phyloP scores from a whole-genome alignment of 2,113 vertebrate species.

The Gymnogyps californianus region DNA sequence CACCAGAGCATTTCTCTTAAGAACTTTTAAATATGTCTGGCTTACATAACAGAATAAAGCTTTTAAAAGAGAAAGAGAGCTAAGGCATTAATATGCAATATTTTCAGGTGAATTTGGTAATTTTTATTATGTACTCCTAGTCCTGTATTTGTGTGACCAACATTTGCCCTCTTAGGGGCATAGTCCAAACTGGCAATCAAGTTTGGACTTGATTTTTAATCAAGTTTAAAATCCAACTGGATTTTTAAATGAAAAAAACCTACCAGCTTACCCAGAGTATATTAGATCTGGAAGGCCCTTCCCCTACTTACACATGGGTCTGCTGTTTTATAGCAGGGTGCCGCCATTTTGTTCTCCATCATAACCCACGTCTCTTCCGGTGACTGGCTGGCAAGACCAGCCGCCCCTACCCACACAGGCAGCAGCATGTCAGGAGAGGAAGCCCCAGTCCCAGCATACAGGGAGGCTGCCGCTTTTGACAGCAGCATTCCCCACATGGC shows the following conservation, averaged over 20 bases:
- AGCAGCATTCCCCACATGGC: rapidly evolving
- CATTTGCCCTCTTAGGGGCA: background rate
- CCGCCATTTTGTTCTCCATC: background rate
- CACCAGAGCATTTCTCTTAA: background rate
- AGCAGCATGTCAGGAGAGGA: background rate
- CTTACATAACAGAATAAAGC: background rate
- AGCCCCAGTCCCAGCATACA: background rate
- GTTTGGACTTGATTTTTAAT: no score
- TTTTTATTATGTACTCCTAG: background rate
- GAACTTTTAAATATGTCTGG: background rate
- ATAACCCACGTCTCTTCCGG: rapidly evolving
- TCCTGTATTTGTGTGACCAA: background rate
- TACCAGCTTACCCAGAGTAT: background rate
- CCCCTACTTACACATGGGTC: rapidly evolving
- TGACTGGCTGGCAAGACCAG: rapidly evolving
- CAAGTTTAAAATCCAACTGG: no score
- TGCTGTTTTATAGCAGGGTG: background rate
- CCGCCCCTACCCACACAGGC: rapidly evolving
- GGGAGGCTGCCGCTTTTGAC: background rate
- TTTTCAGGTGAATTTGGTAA: background rate
- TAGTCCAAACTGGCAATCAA: background rate
- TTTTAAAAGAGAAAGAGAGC: background rate
- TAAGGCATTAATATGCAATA: background rate
- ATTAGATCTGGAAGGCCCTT: background rate
- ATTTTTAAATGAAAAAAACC: background rate